Base-by-base conservation (phyloP, 2,888 invertebrate species). In the Melolontha melolontha region DNA sequence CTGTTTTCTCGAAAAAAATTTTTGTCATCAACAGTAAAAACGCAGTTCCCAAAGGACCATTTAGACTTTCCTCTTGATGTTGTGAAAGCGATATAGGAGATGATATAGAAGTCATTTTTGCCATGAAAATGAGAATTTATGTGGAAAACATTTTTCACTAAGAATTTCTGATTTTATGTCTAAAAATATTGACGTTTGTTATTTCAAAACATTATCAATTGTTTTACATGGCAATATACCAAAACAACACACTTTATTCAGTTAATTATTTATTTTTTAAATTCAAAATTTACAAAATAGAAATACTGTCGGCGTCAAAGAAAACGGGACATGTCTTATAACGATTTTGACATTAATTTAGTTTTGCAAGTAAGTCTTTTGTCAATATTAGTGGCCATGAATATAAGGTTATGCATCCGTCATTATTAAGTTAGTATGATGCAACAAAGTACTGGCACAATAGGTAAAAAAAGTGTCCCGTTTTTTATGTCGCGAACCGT, bases 1-100 rank as follows among this genome's bases (percentile, higher is more conserved):
- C 34, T 8, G 52, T 22, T 54, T 67, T 67, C 14, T 66, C 29
- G 2, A 59, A 55, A 29, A 29, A 59, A 22, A 66, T 16, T 16
- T 41, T 57, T 2, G 55, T 40, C n/a, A 66, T 27, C 16, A 66
- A 22, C 12, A 66, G 2, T 14, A 66, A 8, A n/a, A 59, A 66
- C 1, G 66, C 66, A 2, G 66, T 16, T 0, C 59, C 66, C 11
- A 66, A 17, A 0, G 66, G 49, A 16, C 66, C 66, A 10, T 5
- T 41, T 6, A 64, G 41, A 1, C 41, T 5, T 52, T 52, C 52
- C 5, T 41, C 12, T 14, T 41, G 51, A 14, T 29, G 4, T 5
- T 47, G 29, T 8, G 5, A 27, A 12, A 12, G 8, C 10, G 10
- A 5, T 7, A 17, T n/a, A n/a, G 40, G 40, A 22, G 6, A 14